Percentiles rank a stretch among this genome's conserved stretches.
Evolutionary conservation across 2,113 vertebrate genomes (phyloP).

Genomic region (Chloropsis cyanopogon): DNA sequence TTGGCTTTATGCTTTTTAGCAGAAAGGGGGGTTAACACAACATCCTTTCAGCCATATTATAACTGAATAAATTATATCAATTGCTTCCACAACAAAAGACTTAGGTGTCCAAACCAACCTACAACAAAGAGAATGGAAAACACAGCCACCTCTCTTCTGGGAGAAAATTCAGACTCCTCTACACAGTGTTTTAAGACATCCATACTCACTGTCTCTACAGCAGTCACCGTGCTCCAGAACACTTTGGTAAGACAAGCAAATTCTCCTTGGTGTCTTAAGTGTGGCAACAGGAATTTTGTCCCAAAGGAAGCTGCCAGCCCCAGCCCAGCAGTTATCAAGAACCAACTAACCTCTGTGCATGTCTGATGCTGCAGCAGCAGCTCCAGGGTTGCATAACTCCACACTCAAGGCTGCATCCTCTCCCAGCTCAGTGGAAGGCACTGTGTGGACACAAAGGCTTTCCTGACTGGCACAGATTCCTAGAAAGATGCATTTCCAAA

Average conservation of each 20-base stretch:
- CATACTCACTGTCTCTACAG: neutral
- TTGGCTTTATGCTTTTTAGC: neutral
- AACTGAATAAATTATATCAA: neutral
- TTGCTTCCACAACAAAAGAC: neutral
- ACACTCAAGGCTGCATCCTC: neutral
- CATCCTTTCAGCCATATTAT: neutral
- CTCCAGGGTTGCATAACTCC: neutral
- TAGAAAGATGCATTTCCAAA: neutral
- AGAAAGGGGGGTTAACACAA: accelerated
- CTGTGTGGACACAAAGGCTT: neutral
- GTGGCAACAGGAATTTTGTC: neutral
- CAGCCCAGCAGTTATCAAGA: neutral
- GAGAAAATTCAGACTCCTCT: neutral
- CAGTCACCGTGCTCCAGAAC: neutral
- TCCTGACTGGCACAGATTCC: neutral
- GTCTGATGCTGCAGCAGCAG: neutral
- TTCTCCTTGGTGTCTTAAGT: neutral
- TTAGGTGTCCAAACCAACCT: neutral
- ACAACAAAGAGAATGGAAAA: neutral
- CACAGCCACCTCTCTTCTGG: neutral
- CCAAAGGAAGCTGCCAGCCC: neutral
- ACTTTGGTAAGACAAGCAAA: neutral
- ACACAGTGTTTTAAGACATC: neutral
- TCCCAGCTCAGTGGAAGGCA: neutral
- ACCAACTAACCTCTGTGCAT: neutral